Evolutionary conservation across 2,797 vertebrate genomes (phyloP).

Genomic region (Selene dorsalis): DNA sequence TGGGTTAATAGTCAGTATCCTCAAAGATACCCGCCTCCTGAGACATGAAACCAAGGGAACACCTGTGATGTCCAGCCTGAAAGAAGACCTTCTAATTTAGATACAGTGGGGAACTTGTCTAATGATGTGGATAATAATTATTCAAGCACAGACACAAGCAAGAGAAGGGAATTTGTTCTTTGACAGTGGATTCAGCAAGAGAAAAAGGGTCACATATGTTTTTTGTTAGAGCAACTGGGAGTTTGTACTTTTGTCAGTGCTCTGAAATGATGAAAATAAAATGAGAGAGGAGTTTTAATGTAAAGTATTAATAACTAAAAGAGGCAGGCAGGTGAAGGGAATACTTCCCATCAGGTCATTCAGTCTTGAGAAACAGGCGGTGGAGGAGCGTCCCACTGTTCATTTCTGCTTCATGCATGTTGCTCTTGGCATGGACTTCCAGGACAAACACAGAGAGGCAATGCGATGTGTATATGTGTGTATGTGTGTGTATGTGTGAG

Average conservation of each 20-base stretch:
- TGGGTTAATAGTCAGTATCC: constrained; percentile 82
- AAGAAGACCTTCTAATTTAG: constrained; percentile 77
- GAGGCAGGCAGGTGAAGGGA: constrained; percentile 57
- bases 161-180: constrained; percentile 63
- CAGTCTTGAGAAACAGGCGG: constrained; percentile 74
- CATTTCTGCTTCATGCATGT: constrained; percentile 80
- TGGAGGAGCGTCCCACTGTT: constrained; percentile 78
- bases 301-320: constrained; percentile 38
- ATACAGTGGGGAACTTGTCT: constrained; percentile 71
- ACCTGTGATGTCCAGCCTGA: constrained; percentile 83
- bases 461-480: constrained; percentile 34
- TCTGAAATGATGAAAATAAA: constrained; percentile 32
- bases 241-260: constrained; percentile 20
- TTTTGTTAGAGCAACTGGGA: constrained; percentile 38
- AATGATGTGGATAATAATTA: constrained; percentile 79
- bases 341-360: constrained; percentile 72
- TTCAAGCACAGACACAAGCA: constrained; percentile 67
- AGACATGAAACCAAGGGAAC: constrained; percentile 78
- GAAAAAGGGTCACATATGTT: constrained; percentile 38
- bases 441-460: constrained; percentile 70
- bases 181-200: constrained; percentile 42
- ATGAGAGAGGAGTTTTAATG: constrained; percentile 13
- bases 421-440: constrained; percentile 82
- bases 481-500: not conserved
- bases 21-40: constrained; percentile 79